Evolutionary conservation across 2,888 invertebrate species (phyloP).

Genomic region (Polydrusus cervinus): DNA sequence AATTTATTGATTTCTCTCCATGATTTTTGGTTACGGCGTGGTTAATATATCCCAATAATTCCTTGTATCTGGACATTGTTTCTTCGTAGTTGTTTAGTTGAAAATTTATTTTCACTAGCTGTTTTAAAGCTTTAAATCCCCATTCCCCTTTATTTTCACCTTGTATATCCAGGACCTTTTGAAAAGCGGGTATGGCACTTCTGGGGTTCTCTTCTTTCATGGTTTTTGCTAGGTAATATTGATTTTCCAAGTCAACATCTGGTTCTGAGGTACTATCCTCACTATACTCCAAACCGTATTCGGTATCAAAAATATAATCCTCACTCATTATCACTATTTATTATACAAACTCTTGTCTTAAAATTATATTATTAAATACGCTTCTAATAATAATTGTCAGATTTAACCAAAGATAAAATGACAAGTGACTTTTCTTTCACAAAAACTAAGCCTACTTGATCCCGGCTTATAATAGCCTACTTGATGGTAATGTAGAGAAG

Average conservation of each 20-base stretch:
- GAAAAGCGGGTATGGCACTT: slow-evolving; percentile 92
- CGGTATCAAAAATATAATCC: slow-evolving; percentile 78
- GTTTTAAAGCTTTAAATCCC: slow-evolving; percentile 99
- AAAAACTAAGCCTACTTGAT: background rate
- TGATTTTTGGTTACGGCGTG: slow-evolving; percentile 99
- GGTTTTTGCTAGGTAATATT: slow-evolving; percentile 99
- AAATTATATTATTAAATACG: background rate
- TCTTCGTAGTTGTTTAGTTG: slow-evolving; percentile 88
- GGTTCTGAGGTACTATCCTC: slow-evolving; percentile 99
- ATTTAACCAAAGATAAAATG: background rate
- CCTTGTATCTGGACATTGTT: slow-evolving; percentile 81
- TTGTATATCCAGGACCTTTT: slow-evolving; percentile 96
- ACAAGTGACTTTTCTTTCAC: background rate
- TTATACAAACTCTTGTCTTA: background rate
- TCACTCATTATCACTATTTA: slow-evolving; percentile 52
- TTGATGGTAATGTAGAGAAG: no score
- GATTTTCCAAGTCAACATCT: slow-evolving; percentile 99
- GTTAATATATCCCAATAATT: slow-evolving; percentile 96
- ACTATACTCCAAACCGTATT: slow-evolving; percentile 98
- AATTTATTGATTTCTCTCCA: slow-evolving; percentile 99
- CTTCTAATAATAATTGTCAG: background rate
- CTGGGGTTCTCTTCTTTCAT: slow-evolving; percentile 96
- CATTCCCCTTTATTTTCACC: slow-evolving; percentile 98
- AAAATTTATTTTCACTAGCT: slow-evolving; percentile 99
- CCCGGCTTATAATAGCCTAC: no score